Base-by-base conservation (phyloP, 1,140 invertebrate genomes). In the Panagrolaimus sp. region DNA sequence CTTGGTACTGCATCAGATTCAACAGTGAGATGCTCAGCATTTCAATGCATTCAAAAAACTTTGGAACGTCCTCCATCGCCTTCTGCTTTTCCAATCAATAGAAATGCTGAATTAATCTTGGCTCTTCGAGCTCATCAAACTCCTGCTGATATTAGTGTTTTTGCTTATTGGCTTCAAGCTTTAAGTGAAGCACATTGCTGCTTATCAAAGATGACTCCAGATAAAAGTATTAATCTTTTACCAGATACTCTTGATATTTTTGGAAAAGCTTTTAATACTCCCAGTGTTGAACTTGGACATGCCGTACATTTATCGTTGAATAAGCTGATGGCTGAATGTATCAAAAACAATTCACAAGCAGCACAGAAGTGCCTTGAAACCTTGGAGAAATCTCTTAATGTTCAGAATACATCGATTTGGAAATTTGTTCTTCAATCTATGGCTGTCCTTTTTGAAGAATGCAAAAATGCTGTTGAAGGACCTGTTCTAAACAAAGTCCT, bases 131-230 rank as follows among this genome's bases (percentile, higher is more conserved):
- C 57, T 1, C 63, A 51, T 16, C 20, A 44, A 25, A 65, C 71
- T 9, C 48, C 66, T 5, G 57, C 65, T n/a, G 76, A 77, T 61
- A 69, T 77, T 1, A 65, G 76, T 14, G 76, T 77, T 8, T 73
- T 62, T 65, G 76, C 76, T 4, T 77, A 77, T 46, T 77, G 75
- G 75, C 76, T 77, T 66, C 75, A 77, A 67, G 76, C 75, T 1
- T 25, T 77, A 5, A 61, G 68, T 11, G 76, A 77, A 67, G 69
- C 75, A 7, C 76, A 77, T 42, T 68, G 78, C 9, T 77, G 76
- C 57, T 46, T 77, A 7, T 48, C 74, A 7, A 61, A 70, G 7
- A 74, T 72, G 67, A 70, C 74, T 42, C 45, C 65, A 8, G 44
- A 62, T 13, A 72, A 70, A 31, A 69, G 53, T 23, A 16, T 64